Conservation (phyloP, 2,113 vertebrate genomes). For the Acinonyx jubatus region DNA sequence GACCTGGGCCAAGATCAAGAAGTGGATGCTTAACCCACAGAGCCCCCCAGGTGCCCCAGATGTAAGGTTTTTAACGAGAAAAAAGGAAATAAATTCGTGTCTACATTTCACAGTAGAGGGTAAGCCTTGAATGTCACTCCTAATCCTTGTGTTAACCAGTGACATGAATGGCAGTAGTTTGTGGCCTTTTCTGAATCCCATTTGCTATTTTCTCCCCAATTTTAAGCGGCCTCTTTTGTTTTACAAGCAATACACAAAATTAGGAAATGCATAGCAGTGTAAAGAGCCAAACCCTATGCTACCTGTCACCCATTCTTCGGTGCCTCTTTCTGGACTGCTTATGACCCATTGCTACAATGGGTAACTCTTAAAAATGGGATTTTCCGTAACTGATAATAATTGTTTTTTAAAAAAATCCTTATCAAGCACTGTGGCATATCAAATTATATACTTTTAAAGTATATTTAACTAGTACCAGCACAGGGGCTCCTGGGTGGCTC, state of each 20-base stretch:
- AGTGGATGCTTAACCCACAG: no score
- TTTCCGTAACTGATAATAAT: neutral
- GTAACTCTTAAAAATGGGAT: neutral
- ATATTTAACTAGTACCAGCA: accelerated
- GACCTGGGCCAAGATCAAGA: no score
- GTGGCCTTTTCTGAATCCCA: neutral
- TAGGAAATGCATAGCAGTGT: neutral
- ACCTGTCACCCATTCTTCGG: no score
- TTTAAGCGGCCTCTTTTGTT: neutral
- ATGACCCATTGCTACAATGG: neutral
- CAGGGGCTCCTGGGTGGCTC: no score
- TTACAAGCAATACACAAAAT: neutral
- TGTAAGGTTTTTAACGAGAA: neutral
- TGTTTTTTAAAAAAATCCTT: neutral
- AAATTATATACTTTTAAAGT: neutral
- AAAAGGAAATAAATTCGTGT: neutral
- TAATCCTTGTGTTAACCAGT: neutral
- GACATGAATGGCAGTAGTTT: accelerated
- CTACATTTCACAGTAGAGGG: neutral
- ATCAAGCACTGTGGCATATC: neutral
- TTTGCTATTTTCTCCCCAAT: neutral
- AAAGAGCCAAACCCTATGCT: neutral
- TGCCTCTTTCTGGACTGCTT: neutral
- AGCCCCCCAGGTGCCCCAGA: no score
- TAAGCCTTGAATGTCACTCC: neutral